A percentile compares a stretch with the other conserved stretches of the same genome.
Evolutionary conservation across 2,113 vertebrate genomes (phyloP).

Genomic region (Xenopus laevis): DNA sequence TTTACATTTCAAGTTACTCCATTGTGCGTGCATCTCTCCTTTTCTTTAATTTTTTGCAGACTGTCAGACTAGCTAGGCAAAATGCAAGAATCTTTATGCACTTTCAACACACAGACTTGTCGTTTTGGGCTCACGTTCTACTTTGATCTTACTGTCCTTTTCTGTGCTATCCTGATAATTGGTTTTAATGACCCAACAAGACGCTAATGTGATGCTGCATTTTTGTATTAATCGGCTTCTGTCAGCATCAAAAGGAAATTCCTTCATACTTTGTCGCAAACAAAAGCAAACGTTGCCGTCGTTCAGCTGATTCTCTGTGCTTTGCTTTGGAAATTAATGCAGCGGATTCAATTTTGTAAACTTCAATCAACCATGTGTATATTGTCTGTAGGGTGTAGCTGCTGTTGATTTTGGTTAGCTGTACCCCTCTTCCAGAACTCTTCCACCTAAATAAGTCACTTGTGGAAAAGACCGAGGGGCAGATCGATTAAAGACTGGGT

Average conservation of each 20-base stretch:
- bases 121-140: slow-evolving; percentile 7
- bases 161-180: slow-evolving; percentile 29
- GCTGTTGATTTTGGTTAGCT: too few relatives aligned
- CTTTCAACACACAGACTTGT: slow-evolving; percentile 33
- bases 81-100: slow-evolving; percentile 11
- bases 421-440: too few relatives aligned
- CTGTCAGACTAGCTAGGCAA: slow-evolving; percentile 11
- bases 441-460: too few relatives aligned
- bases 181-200: slow-evolving; percentile 31
- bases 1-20: too few relatives aligned
- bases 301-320: slow-evolving; percentile 12
- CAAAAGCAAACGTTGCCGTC: slow-evolving; percentile 26
- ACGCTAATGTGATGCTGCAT: slow-evolving; percentile 29
- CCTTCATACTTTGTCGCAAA: slow-evolving; percentile 6
- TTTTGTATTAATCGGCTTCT: slow-evolving; percentile 20
- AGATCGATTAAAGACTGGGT: too few relatives aligned
- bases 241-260: slow-evolving; percentile 16
- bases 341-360: slow-evolving; percentile 22
- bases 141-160: slow-evolving; percentile 33
- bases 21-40: not conserved
- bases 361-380: slow-evolving; percentile 18
- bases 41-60: slow-evolving; percentile 26
- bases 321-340: slow-evolving; percentile 25
- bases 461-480: too few relatives aligned
- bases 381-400: not conserved